Evolutionary conservation across 2,113 vertebrate species (phyloP), one percentile per base, ranked within the genome.

Genomic region (Gymnobelideus leadbeateri): DNA sequence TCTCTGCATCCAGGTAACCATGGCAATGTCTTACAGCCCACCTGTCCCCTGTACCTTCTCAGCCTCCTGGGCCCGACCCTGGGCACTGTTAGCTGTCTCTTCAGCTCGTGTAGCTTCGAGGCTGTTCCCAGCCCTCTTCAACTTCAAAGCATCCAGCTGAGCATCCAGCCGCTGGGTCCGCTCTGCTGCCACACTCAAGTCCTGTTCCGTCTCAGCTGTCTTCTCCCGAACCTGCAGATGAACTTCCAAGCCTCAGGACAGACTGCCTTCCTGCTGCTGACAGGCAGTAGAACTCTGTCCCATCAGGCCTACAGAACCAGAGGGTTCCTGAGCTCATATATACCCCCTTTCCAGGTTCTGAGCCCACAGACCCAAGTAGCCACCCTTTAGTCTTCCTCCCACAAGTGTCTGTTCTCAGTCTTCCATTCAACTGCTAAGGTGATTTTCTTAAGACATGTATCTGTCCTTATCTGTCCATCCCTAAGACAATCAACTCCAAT

Each of bases 111-210:
- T 99, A 0, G 99, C 99, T 2, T 99, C 99, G 98, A 99, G 98
- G 98, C 99, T 99, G 97, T 99, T 99, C 96, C 98, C 99, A 92
- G 99, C 99, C 0, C 99, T 98, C 97, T 99, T 99, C 97, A 99
- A 98, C 97, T 99, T 99, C 95, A 99, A 98, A 28, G 97, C 97
- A 0, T 98, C 99, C 0, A 99, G 98, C 93, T 99, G 99, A 84
- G 95, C 97, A 10, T 99, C 98, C 94, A 99, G 97, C 11, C 98
- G 97, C 49, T 96, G 98, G 25, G 99, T 97, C 31, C 98, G 98
- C 53, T 98, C 98, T 98, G 99, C 98, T 89, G 99, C 99, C 0
- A 99, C 99, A 0, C 96, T 98, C 96, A 99, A 98, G 77, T 98
- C 94, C 95, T 98, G 98, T 97, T 99, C 99, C 8, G 98, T 96